These are phyloP conservation scores for Hyposoter dolosus DNA, from an alignment of 2,888 invertebrate genomes.

Conservation along the genomic window DNA sequence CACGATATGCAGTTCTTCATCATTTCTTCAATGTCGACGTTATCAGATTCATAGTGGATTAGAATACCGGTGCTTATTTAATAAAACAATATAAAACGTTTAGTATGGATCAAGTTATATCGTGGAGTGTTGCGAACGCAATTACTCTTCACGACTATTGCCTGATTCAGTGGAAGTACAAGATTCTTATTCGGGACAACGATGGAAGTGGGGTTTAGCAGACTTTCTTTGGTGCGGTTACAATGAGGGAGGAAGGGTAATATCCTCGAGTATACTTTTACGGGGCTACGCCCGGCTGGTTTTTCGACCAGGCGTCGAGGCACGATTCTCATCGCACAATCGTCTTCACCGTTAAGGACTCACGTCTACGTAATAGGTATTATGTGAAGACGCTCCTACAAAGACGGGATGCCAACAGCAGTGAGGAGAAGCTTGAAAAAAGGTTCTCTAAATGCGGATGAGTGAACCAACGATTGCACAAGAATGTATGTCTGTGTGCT, in stretches of 20 bases:
- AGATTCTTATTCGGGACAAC: conserved; percentile 47
- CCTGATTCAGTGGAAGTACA: conserved; percentile 23
- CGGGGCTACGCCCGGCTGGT: conserved; percentile 66
- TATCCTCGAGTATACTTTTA: conserved; percentile 68
- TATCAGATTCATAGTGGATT: background rate
- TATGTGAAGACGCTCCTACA: conserved; percentile 43
- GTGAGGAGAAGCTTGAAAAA: conserved; percentile 50
- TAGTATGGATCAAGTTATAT: conserved; percentile 19
- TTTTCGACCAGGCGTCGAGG: conserved; percentile 52
- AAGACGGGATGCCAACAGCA: conserved; percentile 19
- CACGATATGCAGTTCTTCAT: background rate
- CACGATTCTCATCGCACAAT: conserved; percentile 51
- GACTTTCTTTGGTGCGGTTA: conserved; percentile 31
- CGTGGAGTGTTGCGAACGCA: conserved; percentile 31
- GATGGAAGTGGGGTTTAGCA: conserved; percentile 13
- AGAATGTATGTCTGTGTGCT: conserved; percentile 18
- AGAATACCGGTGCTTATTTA: conserved; percentile 12
- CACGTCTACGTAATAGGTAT: conserved; percentile 56
- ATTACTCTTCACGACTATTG: conserved; percentile 42
- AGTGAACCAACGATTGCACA: conserved; percentile 40
- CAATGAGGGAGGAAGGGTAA: conserved; percentile 61
- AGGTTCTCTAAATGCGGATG: conserved; percentile 50
- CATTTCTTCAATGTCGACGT: background rate
- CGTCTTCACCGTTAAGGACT: conserved; percentile 21
- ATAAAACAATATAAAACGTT: conserved; percentile 29